phyloP scores from a whole-genome alignment of 2,888 invertebrate species.

The Cheilosia impressa region DNA sequence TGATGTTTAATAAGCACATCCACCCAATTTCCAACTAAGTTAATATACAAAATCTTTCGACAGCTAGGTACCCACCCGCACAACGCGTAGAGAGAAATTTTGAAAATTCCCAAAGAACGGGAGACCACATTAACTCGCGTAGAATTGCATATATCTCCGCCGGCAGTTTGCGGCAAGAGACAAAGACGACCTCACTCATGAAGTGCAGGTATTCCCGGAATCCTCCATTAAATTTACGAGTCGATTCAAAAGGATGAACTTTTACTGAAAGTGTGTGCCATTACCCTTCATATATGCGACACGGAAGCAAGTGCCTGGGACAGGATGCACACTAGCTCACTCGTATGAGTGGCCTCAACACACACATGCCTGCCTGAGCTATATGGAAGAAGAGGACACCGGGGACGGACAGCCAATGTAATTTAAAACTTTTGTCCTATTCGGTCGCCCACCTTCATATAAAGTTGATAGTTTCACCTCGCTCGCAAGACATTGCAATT shows the following conservation, averaged over 20 bases:
- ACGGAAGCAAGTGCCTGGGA: conserved; percentile 47
- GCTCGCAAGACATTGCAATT: conserved; percentile 70
- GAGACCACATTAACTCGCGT: conserved; percentile 46
- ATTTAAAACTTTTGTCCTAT: conserved; percentile 72
- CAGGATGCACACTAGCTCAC: conserved; percentile 39
- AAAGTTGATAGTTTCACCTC: conserved; percentile 69
- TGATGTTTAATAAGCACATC: conserved; percentile 39
- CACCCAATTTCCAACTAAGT: conserved; percentile 26
- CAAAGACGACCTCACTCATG: conserved; percentile 51
- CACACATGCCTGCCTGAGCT: conserved; percentile 6
- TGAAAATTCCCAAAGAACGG: conserved; percentile 1
- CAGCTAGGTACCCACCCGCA: background rate
- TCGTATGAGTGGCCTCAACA: conserved; percentile 17
- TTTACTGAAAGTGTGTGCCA: conserved; percentile 52
- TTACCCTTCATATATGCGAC: conserved; percentile 28
- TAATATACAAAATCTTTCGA: conserved; percentile 37
- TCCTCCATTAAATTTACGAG: conserved; percentile 69
- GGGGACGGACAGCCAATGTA: conserved; percentile 53
- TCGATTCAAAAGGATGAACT: conserved; percentile 62
- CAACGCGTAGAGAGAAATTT: conserved; percentile 1
- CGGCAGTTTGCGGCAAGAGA: conserved; percentile 36
- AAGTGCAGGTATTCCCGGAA: conserved; percentile 68
- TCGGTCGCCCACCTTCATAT: conserved; percentile 61
- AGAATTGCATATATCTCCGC: conserved; percentile 36
- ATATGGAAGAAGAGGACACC: conserved; percentile 10